Conservation (phyloP, 1,140 invertebrate species). For the Apocrypta bakeri region DNA sequence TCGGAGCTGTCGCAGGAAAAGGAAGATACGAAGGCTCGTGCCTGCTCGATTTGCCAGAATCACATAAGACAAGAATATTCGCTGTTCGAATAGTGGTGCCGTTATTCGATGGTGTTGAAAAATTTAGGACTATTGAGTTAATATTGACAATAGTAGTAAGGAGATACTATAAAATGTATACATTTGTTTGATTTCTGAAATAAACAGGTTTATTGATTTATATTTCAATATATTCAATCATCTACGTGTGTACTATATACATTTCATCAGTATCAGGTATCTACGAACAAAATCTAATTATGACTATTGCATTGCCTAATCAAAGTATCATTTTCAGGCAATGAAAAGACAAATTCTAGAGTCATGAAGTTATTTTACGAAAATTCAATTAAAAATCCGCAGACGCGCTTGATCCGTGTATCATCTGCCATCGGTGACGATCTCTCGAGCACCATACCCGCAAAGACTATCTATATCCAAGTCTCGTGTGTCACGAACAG, state of each 20-base stretch:
- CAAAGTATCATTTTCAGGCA: not conserved
- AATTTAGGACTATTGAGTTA: not conserved
- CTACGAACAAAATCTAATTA: no score
- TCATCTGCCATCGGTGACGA: not conserved
- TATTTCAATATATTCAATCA: no score
- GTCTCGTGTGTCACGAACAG: not conserved
- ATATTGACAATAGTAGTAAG: no score
- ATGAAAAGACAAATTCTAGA: not conserved
- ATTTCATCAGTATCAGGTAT: no score
- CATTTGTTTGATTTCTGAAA: no score
- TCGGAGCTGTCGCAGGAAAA: not conserved
- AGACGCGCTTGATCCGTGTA: not conserved
- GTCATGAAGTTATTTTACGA: not conserved
- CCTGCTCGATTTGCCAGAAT: not conserved
- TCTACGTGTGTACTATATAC: no score
- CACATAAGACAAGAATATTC: not conserved
- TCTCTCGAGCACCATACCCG: not conserved
- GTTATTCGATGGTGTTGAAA: not conserved
- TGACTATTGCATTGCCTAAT: no score
- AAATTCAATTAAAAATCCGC: slow-evolving; percentile 28
- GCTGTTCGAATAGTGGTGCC: not conserved
- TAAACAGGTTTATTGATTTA: no score
- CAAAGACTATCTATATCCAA: not conserved
- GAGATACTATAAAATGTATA: no score
- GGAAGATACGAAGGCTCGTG: not conserved